Evolutionary conservation across 2,797 vertebrate species (phyloP).

Genomic region (Austrolebias charrua): DNA sequence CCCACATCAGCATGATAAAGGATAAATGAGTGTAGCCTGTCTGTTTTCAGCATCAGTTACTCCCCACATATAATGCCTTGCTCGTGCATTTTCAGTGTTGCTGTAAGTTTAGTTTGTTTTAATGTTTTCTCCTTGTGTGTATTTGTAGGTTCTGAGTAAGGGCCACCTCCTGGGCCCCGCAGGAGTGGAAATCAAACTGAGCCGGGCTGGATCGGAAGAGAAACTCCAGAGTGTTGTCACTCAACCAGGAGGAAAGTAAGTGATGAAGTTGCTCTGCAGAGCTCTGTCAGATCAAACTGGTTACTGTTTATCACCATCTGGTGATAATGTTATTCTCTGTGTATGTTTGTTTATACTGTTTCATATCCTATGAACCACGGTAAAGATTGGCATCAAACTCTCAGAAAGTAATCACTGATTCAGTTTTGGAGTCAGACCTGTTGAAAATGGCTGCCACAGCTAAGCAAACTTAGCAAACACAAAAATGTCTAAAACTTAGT

Average conservation of each 20-base stretch:
- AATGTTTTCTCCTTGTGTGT: neutral
- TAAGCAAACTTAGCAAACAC: no score
- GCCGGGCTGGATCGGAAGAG: slow-evolving; percentile 78
- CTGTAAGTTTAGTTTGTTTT: neutral
- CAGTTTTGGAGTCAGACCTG: no score
- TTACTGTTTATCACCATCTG: no score
- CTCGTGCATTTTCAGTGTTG: neutral
- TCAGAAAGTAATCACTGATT: no score
- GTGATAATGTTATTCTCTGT: no score
- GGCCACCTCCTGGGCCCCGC: slow-evolving; percentile 89
- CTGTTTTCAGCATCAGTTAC: neutral
- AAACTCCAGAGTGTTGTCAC: slow-evolving; percentile 87
- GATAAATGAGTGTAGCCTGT: neutral
- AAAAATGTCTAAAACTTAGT: no score
- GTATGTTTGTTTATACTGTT: no score
- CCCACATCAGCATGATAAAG: no score
- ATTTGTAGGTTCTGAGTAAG: slow-evolving; percentile 90
- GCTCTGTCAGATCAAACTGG: neutral
- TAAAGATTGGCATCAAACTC: no score
- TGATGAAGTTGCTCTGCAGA: no score
- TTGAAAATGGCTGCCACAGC: no score
- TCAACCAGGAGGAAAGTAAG: slow-evolving; percentile 93
- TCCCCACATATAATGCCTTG: neutral
- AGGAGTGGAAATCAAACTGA: slow-evolving; percentile 89
- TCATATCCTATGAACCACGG: no score